A percentile compares a stretch with the other conserved stretches of the same genome.
phyloP scores from a whole-genome alignment of 1,140 invertebrate species.

The Drosophila eugracilis region DNA sequence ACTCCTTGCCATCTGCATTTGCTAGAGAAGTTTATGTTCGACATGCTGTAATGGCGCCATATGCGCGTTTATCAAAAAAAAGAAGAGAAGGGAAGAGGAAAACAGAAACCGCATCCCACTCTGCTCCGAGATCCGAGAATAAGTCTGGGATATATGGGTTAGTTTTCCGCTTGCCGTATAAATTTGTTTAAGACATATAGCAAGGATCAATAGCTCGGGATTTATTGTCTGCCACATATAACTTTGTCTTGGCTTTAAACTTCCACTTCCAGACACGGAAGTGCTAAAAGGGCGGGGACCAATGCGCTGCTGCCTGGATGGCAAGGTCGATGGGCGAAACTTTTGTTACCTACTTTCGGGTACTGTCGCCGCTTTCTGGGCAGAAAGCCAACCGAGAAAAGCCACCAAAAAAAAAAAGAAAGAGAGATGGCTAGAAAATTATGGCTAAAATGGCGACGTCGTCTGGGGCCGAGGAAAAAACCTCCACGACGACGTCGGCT shows the following conservation, averaged over 20 bases:
- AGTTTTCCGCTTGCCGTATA: conserved; percentile 78
- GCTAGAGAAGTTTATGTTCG: conserved; percentile 74
- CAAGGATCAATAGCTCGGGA: conserved; percentile 77
- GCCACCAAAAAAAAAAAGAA: too few relatives aligned
- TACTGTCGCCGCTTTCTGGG: conserved; percentile 66
- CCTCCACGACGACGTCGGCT: conserved; percentile 61
- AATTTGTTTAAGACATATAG: conserved; percentile 81
- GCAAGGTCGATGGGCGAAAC: conserved; percentile 71
- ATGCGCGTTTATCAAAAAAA: conserved; percentile 73
- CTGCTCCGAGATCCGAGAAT: conserved; percentile 2
- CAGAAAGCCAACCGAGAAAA: conserved; percentile 43
- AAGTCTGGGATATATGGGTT: conserved; percentile 60
- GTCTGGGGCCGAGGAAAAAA: conserved; percentile 64
- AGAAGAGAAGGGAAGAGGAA: not conserved
- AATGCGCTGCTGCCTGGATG: conserved; percentile 18
- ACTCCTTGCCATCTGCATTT: conserved; percentile 53
- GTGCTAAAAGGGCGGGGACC: conserved; percentile 32
- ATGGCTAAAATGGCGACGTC: conserved; percentile 74
- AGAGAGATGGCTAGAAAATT: conserved; percentile 48
- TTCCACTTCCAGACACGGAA: conserved; percentile 48
- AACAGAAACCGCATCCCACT: conserved; percentile 21
- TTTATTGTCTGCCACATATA: conserved; percentile 78
- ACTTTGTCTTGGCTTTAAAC: conserved; percentile 76
- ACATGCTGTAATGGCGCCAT: conserved; percentile 77
- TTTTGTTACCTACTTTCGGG: conserved; percentile 76